These are phyloP conservation scores for Diloba caeruleocephala DNA, from an alignment of 2,888 invertebrate genomes.

Conservation along the genomic window DNA sequence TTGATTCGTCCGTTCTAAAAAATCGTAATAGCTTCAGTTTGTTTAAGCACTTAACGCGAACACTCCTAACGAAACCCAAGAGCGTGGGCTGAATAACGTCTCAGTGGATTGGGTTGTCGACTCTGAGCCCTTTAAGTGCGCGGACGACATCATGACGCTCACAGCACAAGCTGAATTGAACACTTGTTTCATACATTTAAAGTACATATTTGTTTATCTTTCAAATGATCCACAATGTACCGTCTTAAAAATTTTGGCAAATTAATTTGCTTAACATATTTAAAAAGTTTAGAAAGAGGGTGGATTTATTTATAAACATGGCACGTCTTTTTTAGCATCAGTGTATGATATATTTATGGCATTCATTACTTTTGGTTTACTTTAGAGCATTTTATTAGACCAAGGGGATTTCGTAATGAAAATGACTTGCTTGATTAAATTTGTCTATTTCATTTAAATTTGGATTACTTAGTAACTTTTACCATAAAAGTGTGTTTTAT, in stretches of 20 bases:
- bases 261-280: conserved; percentile 30
- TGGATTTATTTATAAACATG: conserved; percentile 33
- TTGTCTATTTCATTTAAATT: conserved; percentile 29
- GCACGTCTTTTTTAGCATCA: conserved; percentile 34
- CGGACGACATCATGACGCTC: conserved; percentile 1
- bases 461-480: conserved; percentile 32
- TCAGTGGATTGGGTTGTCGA: conserved; percentile 13
- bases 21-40: conserved; percentile 34
- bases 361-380: conserved; percentile 30
- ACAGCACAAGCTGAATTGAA: conserved; percentile 13
- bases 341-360: conserved; percentile 30
- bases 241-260: conserved; percentile 18
- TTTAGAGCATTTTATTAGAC: conserved; percentile 32
- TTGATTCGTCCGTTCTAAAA: conserved; percentile 7
- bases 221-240: not conserved
- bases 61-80: conserved; percentile 34
- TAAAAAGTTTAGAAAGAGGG: conserved; percentile 19
- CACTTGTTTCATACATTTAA: not conserved
- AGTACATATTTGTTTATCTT: conserved; percentile 8
- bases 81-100: conserved; percentile 44
- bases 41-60: conserved; percentile 28
- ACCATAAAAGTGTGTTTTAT: conserved; percentile 20
- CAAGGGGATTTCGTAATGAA: conserved; percentile 28
- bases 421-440: conserved; percentile 44
- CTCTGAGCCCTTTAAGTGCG: conserved; percentile 7